Evolutionary conservation across 2,888 invertebrate species (phyloP), one percentile per base, ranked within the genome.

Genomic region (Agonopterix heracliana): DNA sequence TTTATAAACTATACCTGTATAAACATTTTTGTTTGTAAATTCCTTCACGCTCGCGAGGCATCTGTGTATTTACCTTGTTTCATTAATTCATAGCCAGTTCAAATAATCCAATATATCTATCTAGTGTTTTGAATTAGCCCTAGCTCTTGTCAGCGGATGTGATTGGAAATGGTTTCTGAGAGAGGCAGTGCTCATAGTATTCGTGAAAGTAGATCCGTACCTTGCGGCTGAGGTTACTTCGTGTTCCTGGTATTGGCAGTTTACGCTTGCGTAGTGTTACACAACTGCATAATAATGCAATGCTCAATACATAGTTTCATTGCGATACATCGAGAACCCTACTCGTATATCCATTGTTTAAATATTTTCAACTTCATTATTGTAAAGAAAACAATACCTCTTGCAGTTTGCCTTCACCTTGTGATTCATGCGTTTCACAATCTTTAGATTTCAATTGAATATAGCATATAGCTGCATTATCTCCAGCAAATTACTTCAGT

Each of bases 141-240:
- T 26, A 26, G 26, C 26, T 26, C 26, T 26, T 26, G 26, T 26
- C 26, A 26, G 26, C 26, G 26, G 26, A 26, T 26, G 26, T 26
- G 26, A 26, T 26, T 26, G 26, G 26, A 26, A 26, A 26, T 26
- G 26, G 0, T 38, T 38, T 38, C 38, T 38, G 9, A 38, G 10
- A 38, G 38, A 11, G 48, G 44, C 49, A 49, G 11, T 53, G 51
- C 55, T 47, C 45, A 42, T 47, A 47, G 49, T 45, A 54, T 59
- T 57, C 56, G 63, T 64, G 72, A 65, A 73, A 71, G 62, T 61
- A 53, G 61, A 74, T 63, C 60, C 55, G 55, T 56, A 34, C 14
- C 44, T 17, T 41, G 52, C 58, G 52, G 59, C 57, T 67, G 58
- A 53, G 55, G 59, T 68, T 67, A 64, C 66, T 52, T 50, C 45